These are phyloP conservation scores for Agriopis marginaria DNA, from an alignment of 2,888 invertebrate species.

Conservation along the genomic window DNA sequence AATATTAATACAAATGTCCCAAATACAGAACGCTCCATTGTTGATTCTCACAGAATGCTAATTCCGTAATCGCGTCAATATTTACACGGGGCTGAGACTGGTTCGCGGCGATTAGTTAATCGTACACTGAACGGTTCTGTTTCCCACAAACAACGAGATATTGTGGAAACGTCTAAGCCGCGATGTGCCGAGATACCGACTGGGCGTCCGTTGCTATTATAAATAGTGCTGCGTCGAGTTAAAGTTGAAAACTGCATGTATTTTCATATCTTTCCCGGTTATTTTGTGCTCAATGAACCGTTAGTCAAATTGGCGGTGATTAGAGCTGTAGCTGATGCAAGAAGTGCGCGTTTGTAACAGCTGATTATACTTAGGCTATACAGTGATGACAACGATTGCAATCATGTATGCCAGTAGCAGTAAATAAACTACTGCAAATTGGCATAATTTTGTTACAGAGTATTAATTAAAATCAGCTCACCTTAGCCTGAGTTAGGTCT, in stretches of 20 bases:
- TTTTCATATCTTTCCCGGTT: slow-evolving; percentile 50
- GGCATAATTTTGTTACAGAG: background rate
- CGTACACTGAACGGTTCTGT: slow-evolving; percentile 49
- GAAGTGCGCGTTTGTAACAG: slow-evolving; percentile 30
- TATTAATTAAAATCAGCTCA: too few relatives aligned
- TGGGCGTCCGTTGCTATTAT: slow-evolving; percentile 46
- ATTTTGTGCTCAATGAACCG: slow-evolving; percentile 60
- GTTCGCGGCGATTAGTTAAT: slow-evolving; percentile 54
- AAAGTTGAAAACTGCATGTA: slow-evolving; percentile 48
- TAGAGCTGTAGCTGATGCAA: slow-evolving; percentile 40
- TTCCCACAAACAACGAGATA: slow-evolving; percentile 56
- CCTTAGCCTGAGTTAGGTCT: too few relatives aligned
- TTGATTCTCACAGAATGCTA: slow-evolving; percentile 57
- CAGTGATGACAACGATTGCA: slow-evolving; percentile 19
- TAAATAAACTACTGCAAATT: background rate
- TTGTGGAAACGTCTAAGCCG: slow-evolving; percentile 51
- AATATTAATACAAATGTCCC: slow-evolving; percentile 81
- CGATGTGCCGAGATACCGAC: slow-evolving; percentile 50
- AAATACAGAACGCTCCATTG: slow-evolving; percentile 67
- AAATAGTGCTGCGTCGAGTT: slow-evolving; percentile 45
- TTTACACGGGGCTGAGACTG: slow-evolving; percentile 50
- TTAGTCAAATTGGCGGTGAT: slow-evolving; percentile 60
- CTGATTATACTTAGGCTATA: slow-evolving; percentile 19
- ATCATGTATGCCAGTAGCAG: slow-evolving; percentile 13
- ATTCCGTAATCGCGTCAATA: slow-evolving; percentile 53